Evolutionary conservation across 37 sponge, comb jelly and placozoan genomes (phyloP), one percentile per base, ranked within the genome.

Genomic region (Halichondria panicea): DNA sequence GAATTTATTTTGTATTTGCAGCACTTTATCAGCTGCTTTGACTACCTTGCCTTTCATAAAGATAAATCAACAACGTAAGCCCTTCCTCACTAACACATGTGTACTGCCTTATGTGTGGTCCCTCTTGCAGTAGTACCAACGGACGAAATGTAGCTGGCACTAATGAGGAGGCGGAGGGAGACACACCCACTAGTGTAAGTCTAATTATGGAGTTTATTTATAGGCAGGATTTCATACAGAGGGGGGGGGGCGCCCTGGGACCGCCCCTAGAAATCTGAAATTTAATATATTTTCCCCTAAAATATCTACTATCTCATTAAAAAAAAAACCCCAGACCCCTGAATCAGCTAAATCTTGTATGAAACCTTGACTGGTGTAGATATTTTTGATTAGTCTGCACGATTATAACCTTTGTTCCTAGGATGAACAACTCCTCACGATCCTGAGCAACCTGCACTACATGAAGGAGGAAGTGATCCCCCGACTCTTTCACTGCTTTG

Each of bases 401-500:
- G 6, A 32, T 43, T 4, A 19, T 21, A 32, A 12, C 0, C 30
- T 28, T 68, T 35, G 21, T 22, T 52, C 33, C 21, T 71, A 89
- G 88, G 91, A 90, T 33, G 64, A 90, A 48, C 71, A 71, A 45
- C 74, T 96, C 62, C 77, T 96, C 52, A 83, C 93, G 35, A 74
- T 93, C 15, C 67, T 93, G 66, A 93, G 94, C 55, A 93, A 96
- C 76, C 74, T 87, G 37, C 43, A 71, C 76, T 96, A 84, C 79
- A 66, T 78, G 24, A 62, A 27, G 57, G 66, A 39, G 1, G 84
- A 87, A 53, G 97, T 89, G 43, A 32, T 87, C 6, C 88, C 91
- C 2, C 74, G 89, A 9, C 36, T 96, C 27, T 77, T 93, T 37
- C 73, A 87, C 66, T 88, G 83, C 62, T 96, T 90, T 74, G 59